Evolutionary conservation across 2,888 invertebrate species (phyloP).

Genomic region (Hyposoter dolosus): DNA sequence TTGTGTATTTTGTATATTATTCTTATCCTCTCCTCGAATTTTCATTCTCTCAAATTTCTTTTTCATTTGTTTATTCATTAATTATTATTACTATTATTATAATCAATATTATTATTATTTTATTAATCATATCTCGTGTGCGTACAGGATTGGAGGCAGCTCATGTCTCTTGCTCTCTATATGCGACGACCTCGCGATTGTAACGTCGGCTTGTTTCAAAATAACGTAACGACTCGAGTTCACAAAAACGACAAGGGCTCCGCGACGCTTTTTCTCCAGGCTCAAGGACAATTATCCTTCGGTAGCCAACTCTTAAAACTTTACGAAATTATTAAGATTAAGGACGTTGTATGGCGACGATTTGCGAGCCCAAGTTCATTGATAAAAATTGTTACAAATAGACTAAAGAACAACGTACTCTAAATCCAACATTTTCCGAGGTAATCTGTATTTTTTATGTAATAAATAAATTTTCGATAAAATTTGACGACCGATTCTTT

Average conservation of each 20-base stretch:
- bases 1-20: constrained; percentile 44
- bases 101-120: constrained; percentile 34
- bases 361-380: too few relatives aligned
- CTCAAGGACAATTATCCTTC: neutral
- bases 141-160: constrained; percentile 63
- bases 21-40: constrained; percentile 6
- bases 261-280: too few relatives aligned
- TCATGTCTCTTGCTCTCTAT: constrained; percentile 74
- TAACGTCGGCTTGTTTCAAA: constrained; percentile 27
- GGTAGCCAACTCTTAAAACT: neutral
- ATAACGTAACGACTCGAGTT: constrained; percentile 12
- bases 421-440: too few relatives aligned
- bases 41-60: constrained; percentile 40
- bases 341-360: too few relatives aligned
- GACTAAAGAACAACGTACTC: too few relatives aligned
- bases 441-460: too few relatives aligned
- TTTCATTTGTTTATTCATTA: constrained; percentile 22
- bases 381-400: too few relatives aligned
- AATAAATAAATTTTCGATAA: neutral
- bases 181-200: constrained; percentile 68
- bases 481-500: too few relatives aligned
- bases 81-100: constrained; percentile 19
- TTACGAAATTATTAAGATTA: too few relatives aligned
- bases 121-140: constrained; percentile 36
- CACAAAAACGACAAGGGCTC: constrained; percentile 25